Evolutionary conservation across 2,113 vertebrate species (phyloP).

Genomic region (Bufo gargarizans): DNA sequence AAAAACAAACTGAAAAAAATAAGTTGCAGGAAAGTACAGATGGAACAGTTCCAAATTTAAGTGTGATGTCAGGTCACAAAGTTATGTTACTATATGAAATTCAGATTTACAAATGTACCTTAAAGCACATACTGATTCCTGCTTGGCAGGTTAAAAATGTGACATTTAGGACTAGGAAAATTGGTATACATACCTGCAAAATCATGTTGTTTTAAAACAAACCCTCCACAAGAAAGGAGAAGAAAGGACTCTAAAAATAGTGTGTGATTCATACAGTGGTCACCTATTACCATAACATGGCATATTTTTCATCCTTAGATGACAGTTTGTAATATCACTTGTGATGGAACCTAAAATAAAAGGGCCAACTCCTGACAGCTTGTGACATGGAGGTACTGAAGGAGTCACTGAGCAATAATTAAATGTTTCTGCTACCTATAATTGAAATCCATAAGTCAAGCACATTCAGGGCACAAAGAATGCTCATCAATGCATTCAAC

Average conservation of each 20-base stretch:
- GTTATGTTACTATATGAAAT: background rate
- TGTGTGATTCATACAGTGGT: constrained; percentile 4
- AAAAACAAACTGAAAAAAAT: no score
- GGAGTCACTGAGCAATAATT: constrained; percentile 56
- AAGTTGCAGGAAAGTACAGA: no score
- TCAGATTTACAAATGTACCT: background rate
- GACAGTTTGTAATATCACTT: constrained; percentile 53
- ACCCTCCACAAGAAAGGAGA: background rate
- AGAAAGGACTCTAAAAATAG: constrained; percentile 24
- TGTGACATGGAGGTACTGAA: constrained; percentile 25
- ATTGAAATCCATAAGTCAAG: constrained; percentile 57
- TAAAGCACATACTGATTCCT: background rate
- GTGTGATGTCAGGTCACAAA: no score
- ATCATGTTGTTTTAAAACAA: background rate
- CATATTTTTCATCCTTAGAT: constrained; percentile 52
- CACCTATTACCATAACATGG: constrained; percentile 43
- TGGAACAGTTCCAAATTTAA: no score
- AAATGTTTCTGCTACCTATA: constrained; percentile 51
- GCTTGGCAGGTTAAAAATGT: background rate
- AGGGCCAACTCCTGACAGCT: constrained; percentile 26
- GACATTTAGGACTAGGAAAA: background rate
- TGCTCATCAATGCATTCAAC: background rate
- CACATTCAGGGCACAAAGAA: constrained; percentile 23
- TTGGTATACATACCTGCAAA: background rate
- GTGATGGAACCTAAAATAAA: constrained; percentile 45